Percentiles rank a stretch among this genome's conserved stretches.
These are phyloP conservation scores for Torymus texanus DNA, from an alignment of 2,888 invertebrate genomes.

Conservation along the genomic window DNA sequence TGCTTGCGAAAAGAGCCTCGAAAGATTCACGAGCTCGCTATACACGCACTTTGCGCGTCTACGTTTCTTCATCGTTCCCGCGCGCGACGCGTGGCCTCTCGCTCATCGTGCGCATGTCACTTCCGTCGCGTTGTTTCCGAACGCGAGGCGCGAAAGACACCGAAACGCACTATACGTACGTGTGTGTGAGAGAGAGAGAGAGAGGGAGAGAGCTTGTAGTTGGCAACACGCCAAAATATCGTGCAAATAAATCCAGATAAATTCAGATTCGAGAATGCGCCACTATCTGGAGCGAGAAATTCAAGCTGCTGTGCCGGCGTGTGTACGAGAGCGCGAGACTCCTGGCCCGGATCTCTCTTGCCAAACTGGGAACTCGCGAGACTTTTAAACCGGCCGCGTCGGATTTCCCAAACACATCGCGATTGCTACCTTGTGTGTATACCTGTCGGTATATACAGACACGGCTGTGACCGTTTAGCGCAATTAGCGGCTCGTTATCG, in stretches of 20 bases:
- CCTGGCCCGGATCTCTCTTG: conserved; percentile 58
- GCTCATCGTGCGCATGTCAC: too few species aligned
- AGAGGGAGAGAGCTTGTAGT: conserved; percentile 34
- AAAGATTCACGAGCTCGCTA: conserved; percentile 17
- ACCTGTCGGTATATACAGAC: too few species aligned
- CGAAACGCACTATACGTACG: conserved; percentile 16
- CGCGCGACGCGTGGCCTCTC: not conserved
- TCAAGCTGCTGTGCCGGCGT: conserved; percentile 54
- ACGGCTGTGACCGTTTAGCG: too few species aligned
- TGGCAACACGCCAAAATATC: conserved; percentile 67
- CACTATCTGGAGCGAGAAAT: conserved; percentile 68
- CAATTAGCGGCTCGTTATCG: too few species aligned
- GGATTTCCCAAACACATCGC: conserved; percentile 41
- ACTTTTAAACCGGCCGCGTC: conserved; percentile 41
- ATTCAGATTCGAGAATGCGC: conserved; percentile 62
- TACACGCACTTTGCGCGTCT: not conserved
- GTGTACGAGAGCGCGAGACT: conserved; percentile 17
- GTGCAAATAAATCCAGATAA: conserved; percentile 66
- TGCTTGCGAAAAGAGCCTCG: not conserved
- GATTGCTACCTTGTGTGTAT: too few species aligned
- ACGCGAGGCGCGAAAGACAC: not conserved
- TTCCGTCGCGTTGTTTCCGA: conserved; percentile 16
- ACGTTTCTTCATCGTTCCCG: conserved; percentile 9
- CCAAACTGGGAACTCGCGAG: conserved; percentile 44
- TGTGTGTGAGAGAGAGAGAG: not conserved